These are phyloP conservation scores for Megalopta genalis DNA, from an alignment of 1,140 invertebrate species.

Conservation along the genomic window DNA sequence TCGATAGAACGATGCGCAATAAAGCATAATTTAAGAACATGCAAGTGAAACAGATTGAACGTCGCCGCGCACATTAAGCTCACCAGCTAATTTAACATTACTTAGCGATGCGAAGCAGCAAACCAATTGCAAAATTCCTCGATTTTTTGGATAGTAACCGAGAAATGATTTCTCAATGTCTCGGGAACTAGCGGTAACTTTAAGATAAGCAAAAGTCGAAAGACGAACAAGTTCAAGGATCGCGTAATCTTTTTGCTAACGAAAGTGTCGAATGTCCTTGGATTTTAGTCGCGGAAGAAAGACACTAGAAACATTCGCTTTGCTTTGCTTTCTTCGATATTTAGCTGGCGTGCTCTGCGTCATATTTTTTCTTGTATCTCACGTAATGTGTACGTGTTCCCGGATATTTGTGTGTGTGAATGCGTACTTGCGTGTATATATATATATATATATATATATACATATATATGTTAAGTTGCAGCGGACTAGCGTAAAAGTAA, in stretches of 20 bases:
- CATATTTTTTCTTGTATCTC: conserved; percentile 37
- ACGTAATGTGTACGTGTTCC: conserved; percentile 13
- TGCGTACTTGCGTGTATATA: conserved; percentile 8
- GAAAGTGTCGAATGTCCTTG: too few relatives aligned
- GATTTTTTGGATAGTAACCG: background rate
- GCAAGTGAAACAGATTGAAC: background rate
- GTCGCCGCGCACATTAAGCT: background rate
- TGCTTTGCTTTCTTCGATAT: conserved; percentile 3
- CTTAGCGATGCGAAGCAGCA: background rate
- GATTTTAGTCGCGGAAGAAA: background rate
- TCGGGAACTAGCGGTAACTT: background rate
- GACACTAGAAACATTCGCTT: conserved; percentile 13
- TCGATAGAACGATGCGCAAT: too few relatives aligned
- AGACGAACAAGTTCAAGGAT: background rate
- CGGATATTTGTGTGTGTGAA: conserved; percentile 4
- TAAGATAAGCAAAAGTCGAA: background rate
- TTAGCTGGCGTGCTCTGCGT: conserved; percentile 11
- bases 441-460: background rate
- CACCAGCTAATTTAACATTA: background rate
- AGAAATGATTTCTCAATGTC: background rate
- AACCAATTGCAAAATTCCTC: background rate
- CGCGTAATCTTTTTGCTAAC: background rate
- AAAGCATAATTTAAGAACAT: too few relatives aligned
- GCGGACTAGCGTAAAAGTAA: conserved; percentile 12
- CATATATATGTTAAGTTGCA: conserved; percentile 10